Conservation (phyloP, 2,113 vertebrate species). For the Ammodytes marinus region DNA sequence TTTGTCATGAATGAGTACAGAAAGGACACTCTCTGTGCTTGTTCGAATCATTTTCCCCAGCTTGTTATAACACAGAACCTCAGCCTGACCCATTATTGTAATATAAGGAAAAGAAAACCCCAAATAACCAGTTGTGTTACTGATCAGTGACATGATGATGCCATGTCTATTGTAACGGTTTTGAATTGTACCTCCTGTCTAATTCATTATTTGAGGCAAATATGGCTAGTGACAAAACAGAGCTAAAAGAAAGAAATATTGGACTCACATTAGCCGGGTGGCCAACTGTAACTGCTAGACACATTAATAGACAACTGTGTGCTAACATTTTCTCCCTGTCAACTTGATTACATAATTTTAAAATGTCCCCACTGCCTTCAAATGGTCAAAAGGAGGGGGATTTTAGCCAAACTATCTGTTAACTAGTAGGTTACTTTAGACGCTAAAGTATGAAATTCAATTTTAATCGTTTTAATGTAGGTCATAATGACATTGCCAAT, state of each 20-base stretch:
- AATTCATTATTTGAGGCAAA: background rate
- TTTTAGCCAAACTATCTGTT: background rate
- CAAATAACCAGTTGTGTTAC: background rate
- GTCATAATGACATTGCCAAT: too few relatives aligned
- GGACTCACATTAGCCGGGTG: background rate
- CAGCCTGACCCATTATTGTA: background rate
- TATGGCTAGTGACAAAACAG: background rate
- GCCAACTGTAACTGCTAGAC: background rate
- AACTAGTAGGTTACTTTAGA: background rate
- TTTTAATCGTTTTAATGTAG: too few relatives aligned
- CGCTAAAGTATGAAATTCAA: background rate
- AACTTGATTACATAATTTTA: background rate
- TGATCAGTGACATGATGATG: background rate
- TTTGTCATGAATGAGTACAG: constrained; percentile 15
- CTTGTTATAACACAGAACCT: constrained; percentile 3
- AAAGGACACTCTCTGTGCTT: background rate
- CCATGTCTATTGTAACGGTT: background rate
- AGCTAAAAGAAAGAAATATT: background rate
- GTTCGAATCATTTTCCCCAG: constrained; percentile 2
- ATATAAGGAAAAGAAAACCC: background rate
- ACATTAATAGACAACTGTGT: background rate
- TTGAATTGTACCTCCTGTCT: background rate
- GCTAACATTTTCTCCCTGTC: background rate
- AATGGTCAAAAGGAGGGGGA: background rate
- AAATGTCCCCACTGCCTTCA: too few relatives aligned